Conservation (phyloP, 1,140 invertebrate genomes). For the Listronotus bonariensis region DNA sequence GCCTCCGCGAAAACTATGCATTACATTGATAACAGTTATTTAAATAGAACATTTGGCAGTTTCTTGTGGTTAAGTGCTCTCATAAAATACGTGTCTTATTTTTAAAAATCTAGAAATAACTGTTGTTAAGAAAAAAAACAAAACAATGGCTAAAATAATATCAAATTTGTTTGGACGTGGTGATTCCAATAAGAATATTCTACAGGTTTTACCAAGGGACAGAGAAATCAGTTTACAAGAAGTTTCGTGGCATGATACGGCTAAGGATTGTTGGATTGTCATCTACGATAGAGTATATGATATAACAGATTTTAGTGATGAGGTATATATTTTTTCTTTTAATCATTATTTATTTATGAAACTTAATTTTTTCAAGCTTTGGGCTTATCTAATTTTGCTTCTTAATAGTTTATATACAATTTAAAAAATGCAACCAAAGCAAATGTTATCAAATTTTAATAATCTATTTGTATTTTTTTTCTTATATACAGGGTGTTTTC, state of each 20-base stretch:
- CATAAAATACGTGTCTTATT: no score
- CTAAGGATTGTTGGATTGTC: conserved; percentile 71
- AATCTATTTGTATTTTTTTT: no score
- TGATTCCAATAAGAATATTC: conserved; percentile 1
- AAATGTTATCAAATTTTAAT: no score
- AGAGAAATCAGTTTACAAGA: conserved; percentile 64
- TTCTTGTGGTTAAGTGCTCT: no score
- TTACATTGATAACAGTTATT: neutral
- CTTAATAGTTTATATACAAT: no score
- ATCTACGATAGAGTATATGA: conserved; percentile 79
- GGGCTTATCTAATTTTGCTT: no score
- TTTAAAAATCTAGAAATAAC: no score
- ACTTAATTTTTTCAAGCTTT: no score
- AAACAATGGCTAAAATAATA: conserved; percentile 19
- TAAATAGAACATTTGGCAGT: no score
- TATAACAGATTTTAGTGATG: conserved; percentile 71
- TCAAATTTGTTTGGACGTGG: conserved; percentile 7
- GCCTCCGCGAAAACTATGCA: neutral
- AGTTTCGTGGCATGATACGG: conserved; percentile 68
- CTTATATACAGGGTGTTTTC: no score
- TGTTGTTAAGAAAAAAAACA: neutral
- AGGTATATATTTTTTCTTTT: conserved; percentile 56
- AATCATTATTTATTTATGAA: neutral
- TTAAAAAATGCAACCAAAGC: no score
- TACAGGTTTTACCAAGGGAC: conserved; percentile 13